These are phyloP conservation scores for Protobothrops flavoviridis DNA, from an alignment of 2,113 vertebrate genomes.

Conservation along the genomic window DNA sequence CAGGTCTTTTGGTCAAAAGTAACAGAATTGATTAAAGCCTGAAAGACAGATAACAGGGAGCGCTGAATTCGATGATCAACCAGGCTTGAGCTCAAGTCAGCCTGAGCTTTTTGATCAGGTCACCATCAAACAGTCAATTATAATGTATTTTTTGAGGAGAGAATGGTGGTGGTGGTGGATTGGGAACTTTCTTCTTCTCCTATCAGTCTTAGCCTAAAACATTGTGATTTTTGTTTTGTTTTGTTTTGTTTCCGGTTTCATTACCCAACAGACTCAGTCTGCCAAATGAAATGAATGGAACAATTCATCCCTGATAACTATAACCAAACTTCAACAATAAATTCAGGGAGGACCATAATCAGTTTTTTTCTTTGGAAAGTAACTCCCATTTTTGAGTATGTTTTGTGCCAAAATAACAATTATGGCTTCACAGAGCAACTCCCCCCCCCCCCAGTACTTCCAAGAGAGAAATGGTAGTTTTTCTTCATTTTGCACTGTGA, in stretches of 20 bases:
- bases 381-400: neutral
- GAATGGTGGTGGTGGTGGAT: neutral
- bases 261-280: neutral
- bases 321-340: neutral
- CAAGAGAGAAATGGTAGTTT: neutral
- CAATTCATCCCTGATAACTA: neutral
- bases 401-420: neutral
- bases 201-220: neutral
- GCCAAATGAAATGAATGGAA: neutral
- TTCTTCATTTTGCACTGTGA: neutral
- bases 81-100: neutral
- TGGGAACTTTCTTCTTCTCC: neutral
- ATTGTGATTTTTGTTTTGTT: neutral
- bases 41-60: neutral
- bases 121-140: neutral
- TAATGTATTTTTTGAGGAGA: neutral
- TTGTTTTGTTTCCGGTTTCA: neutral
- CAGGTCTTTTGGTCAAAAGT: neutral
- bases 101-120: neutral
- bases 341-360: neutral
- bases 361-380: neutral
- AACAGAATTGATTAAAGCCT: neutral
- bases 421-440: neutral
- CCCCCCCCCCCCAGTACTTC: neutral
- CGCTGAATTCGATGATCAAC: neutral